Conservation (phyloP, 1,140 invertebrate species). For the Zeugodacus cucurbitae region DNA sequence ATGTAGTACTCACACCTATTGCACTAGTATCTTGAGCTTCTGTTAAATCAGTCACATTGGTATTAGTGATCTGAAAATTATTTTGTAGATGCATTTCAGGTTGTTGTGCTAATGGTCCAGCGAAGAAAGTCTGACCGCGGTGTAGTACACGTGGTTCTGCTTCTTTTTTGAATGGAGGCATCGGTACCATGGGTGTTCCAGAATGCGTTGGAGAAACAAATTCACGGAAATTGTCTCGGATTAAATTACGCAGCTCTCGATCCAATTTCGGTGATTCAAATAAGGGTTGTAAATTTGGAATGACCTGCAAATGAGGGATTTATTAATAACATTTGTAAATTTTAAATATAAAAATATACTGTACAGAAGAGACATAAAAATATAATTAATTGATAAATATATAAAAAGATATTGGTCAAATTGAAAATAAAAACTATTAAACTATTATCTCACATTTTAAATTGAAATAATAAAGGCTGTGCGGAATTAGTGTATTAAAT, state of each 20-base stretch:
- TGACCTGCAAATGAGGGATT: constrained; percentile 54
- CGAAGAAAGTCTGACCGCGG: constrained; percentile 16
- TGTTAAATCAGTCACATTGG: constrained; percentile 57
- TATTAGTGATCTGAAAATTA: constrained; percentile 34
- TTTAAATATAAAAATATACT: neutral
- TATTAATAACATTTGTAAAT: neutral
- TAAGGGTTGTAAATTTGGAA: constrained; percentile 87
- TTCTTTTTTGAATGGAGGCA: constrained; percentile 29
- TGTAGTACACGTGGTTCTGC: constrained; percentile 51
- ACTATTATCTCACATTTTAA: neutral
- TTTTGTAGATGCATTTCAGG: constrained; percentile 41
- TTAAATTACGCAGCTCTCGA: constrained; percentile 84
- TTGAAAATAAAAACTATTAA: neutral
- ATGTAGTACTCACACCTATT: neutral
- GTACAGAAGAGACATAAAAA: neutral
- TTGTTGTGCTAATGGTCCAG: constrained; percentile 2
- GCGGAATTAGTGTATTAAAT: too few relatives aligned
- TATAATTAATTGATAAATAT: neutral
- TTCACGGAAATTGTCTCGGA: constrained; percentile 91
- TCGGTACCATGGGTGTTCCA: constrained; percentile 40
- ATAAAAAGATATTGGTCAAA: neutral
- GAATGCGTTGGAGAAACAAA: constrained; percentile 77
- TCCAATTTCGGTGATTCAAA: constrained; percentile 96
- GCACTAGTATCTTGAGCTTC: constrained; percentile 57
- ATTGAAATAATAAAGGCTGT: too few relatives aligned